Base-by-base conservation (phyloP, 2,113 vertebrate species). In the Vombatus ursinus region DNA sequence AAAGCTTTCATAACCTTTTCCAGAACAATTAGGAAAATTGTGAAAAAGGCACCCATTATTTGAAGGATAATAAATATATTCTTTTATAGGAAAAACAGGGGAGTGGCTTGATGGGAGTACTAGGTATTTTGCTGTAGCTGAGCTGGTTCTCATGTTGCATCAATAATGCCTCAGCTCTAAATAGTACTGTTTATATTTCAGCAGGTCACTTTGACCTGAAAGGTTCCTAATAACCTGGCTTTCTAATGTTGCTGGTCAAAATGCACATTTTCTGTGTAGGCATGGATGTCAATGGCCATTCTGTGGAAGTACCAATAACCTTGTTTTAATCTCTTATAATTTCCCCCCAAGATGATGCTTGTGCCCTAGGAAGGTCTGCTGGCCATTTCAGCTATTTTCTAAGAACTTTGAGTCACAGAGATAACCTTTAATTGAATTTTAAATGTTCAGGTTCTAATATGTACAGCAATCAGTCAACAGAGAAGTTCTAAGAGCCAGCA, bases 181-280 rank as follows among this genome's bases (percentile, higher is more conserved):
- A 84, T 44, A 84, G 0, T 68, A 49, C 68, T 90, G 37, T 93
- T 84, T 90, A 1, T 91, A 90, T 94, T 93, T 92, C 91, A 47
- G 44, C 28, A 94, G 96, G 94, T 97, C 92, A 89, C 52, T 44
- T 77, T 96, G 95, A 95, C 94, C 52, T 92, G 89, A 95, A 90
- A 95, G 91, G 90, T 52, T 95, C 31, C n/a, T 51, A 90, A 48
- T 89, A 90, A 97, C 44, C 51, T 25, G n/a, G 26, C 89, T 92
- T 96, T 47, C 28, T 90, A 94, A 97, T 93, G 19, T 37, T 2
- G 11, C 48, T 92, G 44, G 44, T 52, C 93, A 94, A 94, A 96
- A 90, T 19, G 28, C 51, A 95, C 51, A 92, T 96, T 97, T 97
- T 8, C 51, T 96, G 49, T 91, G 25, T 52, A 92, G 57, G 91